Conservation (phyloP, 2,888 invertebrate genomes). For the Sphaerophoria rueppellii region DNA sequence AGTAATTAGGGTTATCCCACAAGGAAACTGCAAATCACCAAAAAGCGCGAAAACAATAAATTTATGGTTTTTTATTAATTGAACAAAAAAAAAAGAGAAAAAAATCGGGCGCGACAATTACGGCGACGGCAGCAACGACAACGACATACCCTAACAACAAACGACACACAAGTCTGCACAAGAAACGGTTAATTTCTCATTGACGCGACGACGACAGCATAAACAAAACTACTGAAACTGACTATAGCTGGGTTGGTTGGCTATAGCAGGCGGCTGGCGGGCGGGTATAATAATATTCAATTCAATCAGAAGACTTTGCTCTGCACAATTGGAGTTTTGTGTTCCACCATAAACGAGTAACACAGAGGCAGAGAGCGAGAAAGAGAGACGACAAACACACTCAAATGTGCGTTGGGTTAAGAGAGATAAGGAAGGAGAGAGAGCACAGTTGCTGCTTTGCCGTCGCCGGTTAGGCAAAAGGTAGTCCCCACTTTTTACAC, state of each 20-base stretch:
- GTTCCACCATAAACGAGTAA: constrained; percentile 39
- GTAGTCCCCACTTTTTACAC: constrained; percentile 55
- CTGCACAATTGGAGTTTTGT: constrained; percentile 64
- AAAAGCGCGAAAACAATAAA: constrained; percentile 56
- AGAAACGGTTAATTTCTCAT: constrained; percentile 70
- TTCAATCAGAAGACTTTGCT: constrained; percentile 59
- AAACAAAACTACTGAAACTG: constrained; percentile 68
- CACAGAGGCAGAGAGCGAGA: constrained; percentile 19
- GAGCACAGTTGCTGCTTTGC: neutral
- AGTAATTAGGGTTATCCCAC: constrained; percentile 23
- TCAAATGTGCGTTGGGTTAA: constrained; percentile 29
- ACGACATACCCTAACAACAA: constrained; percentile 23
- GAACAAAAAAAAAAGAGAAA: neutral
- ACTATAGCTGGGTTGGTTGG: constrained; percentile 28
- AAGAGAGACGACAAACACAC: constrained; percentile 34
- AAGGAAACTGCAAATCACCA: constrained; percentile 14
- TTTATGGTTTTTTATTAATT: constrained; percentile 1
- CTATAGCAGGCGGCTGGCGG: constrained; percentile 64
- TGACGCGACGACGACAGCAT: constrained; percentile 71
- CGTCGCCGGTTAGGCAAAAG: constrained; percentile 16
- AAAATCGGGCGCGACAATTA: constrained; percentile 42
- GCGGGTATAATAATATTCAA: constrained; percentile 46
- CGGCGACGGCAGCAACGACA: constrained; percentile 30
- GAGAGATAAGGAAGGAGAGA: constrained; percentile 39
- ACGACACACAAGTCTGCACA: constrained; percentile 54